A percentile compares a stretch with the other conserved stretches of the same genome.
Conservation (phyloP, 2,888 invertebrate species). For the Craniophora ligustri region DNA sequence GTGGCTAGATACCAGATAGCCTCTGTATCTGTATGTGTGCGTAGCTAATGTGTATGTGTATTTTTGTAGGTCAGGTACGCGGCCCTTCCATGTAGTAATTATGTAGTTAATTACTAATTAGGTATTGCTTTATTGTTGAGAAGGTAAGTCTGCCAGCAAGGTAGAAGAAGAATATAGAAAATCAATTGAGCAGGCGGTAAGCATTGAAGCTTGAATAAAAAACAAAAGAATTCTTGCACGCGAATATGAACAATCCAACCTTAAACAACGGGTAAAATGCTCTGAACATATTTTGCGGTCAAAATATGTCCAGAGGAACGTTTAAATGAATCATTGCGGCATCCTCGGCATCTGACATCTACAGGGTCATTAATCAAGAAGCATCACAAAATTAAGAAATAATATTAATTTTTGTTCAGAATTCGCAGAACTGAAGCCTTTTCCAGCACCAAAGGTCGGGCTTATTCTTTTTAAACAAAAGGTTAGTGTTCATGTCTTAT, state of each 20-base stretch:
- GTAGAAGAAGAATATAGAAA: no score
- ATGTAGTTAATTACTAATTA: no score
- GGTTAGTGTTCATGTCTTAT: no score
- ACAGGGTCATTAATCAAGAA: slow-evolving; percentile 56
- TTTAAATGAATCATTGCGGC: slow-evolving; percentile 52
- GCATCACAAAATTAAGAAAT: slow-evolving; percentile 46
- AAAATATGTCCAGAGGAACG: slow-evolving; percentile 38
- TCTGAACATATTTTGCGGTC: no score
- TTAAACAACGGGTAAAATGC: neutral
- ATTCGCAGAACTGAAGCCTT: slow-evolving; percentile 44
- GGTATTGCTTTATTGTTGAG: no score
- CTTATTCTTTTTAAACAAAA: slow-evolving; percentile 32
- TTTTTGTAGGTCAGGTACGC: no score
- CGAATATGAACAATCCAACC: neutral
- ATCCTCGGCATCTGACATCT: slow-evolving; percentile 34
- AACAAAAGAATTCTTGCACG: neutral
- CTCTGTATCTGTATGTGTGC: no score
- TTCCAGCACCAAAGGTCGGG: slow-evolving; percentile 12
- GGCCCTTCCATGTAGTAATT: no score
- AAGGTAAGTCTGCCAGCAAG: no score
- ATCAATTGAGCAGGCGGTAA: no score
- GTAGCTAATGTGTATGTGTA: no score
- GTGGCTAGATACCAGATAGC: no score
- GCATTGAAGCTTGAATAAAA: neutral
- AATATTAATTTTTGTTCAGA: slow-evolving; percentile 33